Evolutionary conservation across 2,888 invertebrate genomes (phyloP).

Genomic region (Monoplex corrugatus): DNA sequence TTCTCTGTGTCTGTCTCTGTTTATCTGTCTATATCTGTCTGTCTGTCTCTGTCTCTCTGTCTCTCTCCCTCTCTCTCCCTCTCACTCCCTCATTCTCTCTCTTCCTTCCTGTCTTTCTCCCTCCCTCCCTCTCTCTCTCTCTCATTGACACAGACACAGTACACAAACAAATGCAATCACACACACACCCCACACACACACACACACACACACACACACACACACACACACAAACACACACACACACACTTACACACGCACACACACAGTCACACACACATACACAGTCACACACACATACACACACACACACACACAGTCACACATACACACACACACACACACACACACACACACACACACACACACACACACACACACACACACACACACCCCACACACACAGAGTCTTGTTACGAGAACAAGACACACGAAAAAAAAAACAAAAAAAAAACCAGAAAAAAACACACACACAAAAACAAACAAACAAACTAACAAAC

Average conservation of each 20-base stretch:
- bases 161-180: not conserved
- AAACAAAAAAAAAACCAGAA: too few relatives aligned
- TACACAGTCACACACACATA: not conserved
- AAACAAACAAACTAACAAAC: too few relatives aligned
- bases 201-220: slow-evolving; percentile 7
- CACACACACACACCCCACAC: not conserved
- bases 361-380: not conserved
- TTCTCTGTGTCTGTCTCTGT: not conserved
- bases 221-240: not conserved
- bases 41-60: not conserved
- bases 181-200: slow-evolving; percentile 30
- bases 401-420: too few relatives aligned
- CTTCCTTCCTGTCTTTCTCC: not conserved
- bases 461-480: too few relatives aligned
- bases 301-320: not conserved
- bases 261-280: slow-evolving; percentile 1
- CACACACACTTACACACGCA: not conserved
- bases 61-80: not conserved
- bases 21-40: not conserved
- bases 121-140: too few relatives aligned
- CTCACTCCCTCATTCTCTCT: not conserved
- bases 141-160: too few relatives aligned
- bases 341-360: not conserved
- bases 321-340: not conserved
- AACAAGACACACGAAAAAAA: too few relatives aligned